phyloP scores from a whole-genome alignment of 2,888 invertebrate genomes.

The Anaspis maculata region DNA sequence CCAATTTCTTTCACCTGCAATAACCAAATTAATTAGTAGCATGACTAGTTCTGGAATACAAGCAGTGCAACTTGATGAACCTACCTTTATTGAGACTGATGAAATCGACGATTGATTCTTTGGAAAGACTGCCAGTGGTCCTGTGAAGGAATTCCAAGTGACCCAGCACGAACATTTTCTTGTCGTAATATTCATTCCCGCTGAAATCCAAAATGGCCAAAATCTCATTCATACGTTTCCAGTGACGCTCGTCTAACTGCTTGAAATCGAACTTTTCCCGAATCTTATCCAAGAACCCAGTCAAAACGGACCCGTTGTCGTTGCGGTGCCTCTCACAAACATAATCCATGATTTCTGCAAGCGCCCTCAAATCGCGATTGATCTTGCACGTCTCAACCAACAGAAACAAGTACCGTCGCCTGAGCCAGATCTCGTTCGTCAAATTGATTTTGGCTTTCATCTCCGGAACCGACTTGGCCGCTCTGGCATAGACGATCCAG shows the following conservation, averaged over 20 bases:
- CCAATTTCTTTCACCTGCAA: too few relatives aligned
- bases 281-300: slow-evolving; percentile 4
- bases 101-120: too few relatives aligned
- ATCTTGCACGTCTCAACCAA: slow-evolving; percentile 12
- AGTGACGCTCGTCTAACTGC: slow-evolving; percentile 7
- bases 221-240: slow-evolving; percentile 6
- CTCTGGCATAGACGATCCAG: slow-evolving; percentile 6
- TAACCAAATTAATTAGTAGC: too few relatives aligned
- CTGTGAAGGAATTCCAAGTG: too few relatives aligned
- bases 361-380: slow-evolving; percentile 9
- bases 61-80: too few relatives aligned
- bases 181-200: slow-evolving; percentile 1
- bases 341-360: slow-evolving; percentile 10
- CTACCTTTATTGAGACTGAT: too few relatives aligned
- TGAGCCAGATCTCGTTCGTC: slow-evolving; percentile 5
- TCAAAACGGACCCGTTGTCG: slow-evolving; percentile 8
- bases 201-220: not conserved
- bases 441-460: slow-evolving; percentile 12
- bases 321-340: slow-evolving; percentile 10
- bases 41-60: too few relatives aligned
- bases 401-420: slow-evolving; percentile 6
- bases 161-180: too few relatives aligned
- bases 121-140: too few relatives aligned
- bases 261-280: slow-evolving; percentile 4
- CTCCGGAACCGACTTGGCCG: slow-evolving; percentile 7